Percentiles rank a stretch among this genome's conserved stretches.
These are phyloP conservation scores for Psophia crepitans DNA, from an alignment of 2,113 vertebrate species.

Conservation along the genomic window DNA sequence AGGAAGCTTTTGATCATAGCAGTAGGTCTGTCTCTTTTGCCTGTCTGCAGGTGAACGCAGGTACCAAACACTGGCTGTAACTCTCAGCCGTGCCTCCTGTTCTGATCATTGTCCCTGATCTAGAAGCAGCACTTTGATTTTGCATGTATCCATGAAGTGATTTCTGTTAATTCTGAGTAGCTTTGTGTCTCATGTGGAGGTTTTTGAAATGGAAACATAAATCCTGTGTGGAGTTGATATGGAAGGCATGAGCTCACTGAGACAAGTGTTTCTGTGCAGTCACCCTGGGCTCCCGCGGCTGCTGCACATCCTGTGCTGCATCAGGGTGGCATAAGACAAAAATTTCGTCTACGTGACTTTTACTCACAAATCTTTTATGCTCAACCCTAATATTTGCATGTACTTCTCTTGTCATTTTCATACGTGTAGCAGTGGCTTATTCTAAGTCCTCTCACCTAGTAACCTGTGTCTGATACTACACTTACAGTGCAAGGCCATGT, in stretches of 20 bases:
- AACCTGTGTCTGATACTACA: background rate
- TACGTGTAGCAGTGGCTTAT: accelerated
- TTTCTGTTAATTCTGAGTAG: background rate
- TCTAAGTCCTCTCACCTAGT: background rate
- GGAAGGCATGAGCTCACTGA: background rate
- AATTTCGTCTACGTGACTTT: background rate
- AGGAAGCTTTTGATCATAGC: background rate
- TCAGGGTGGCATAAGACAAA: background rate
- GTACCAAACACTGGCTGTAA: background rate
- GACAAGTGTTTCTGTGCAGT: background rate
- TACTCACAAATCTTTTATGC: background rate
- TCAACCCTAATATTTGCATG: background rate
- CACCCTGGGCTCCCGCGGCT: background rate
- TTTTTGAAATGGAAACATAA: background rate
- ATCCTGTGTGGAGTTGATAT: background rate
- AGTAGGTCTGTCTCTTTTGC: background rate
- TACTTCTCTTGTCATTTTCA: background rate
- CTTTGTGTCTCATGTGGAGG: background rate
- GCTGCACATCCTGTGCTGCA: background rate
- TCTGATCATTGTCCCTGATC: background rate
- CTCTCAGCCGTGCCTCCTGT: accelerated
- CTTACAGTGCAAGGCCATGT: background rate
- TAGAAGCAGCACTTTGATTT: background rate
- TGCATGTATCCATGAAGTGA: background rate
- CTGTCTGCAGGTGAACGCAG: background rate